phyloP scores from a whole-genome alignment of 2,113 vertebrate species.

The Nibea albiflora region DNA sequence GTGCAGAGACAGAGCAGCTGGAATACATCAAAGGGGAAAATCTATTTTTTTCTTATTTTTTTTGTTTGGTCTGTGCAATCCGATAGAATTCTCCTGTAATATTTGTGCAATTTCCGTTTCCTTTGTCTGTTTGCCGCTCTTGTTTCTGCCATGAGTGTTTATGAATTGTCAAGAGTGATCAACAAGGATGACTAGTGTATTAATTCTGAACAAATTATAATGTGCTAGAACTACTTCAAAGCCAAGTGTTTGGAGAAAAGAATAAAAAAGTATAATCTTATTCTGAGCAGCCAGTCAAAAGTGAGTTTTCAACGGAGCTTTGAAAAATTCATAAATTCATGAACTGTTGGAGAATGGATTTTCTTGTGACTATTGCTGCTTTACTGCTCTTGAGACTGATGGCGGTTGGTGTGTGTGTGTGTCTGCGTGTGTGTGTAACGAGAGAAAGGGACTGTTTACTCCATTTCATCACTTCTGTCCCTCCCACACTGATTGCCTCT shows the following conservation, averaged over 20 bases:
- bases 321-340: constrained; percentile 64
- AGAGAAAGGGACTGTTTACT: constrained; percentile 53
- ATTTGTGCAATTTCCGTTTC: not conserved
- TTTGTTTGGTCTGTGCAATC: too few relatives aligned
- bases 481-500: constrained; percentile 55
- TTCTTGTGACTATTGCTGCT: constrained; percentile 34
- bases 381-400: constrained; percentile 44
- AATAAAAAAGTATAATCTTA: not conserved
- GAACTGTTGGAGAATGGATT: constrained; percentile 44
- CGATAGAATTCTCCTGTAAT: too few relatives aligned
- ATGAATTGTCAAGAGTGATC: not conserved
- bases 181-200: not conserved
- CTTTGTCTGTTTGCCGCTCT: not conserved
- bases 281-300: constrained; percentile 1
- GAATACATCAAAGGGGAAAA: too few relatives aligned
- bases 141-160: not conserved
- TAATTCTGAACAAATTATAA: not conserved
- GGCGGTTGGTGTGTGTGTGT: not conserved
- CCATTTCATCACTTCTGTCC: constrained; percentile 53
- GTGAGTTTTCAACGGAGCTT: constrained; percentile 25
- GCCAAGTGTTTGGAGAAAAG: constrained; percentile 11
- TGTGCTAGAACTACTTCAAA: not conserved
- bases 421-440: not conserved
- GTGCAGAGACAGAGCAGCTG: too few relatives aligned
- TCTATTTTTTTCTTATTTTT: too few relatives aligned